Evolutionary conservation across 1,140 invertebrate species (phyloP).

Genomic region (Coptotermes formosanus): DNA sequence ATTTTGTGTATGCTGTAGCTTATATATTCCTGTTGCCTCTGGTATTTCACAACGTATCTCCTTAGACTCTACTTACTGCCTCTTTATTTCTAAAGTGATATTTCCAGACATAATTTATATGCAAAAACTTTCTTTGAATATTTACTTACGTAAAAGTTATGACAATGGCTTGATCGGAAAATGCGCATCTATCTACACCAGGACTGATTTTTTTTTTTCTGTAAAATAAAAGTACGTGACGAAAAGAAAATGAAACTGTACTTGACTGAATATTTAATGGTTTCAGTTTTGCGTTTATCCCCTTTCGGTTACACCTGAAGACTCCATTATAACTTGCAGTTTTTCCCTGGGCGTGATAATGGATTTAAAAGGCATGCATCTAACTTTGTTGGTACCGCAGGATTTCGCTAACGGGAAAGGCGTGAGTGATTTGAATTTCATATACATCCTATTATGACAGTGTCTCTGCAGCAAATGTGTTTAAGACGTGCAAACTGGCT

Average conservation of each 20-base stretch:
- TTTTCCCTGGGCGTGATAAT: neutral
- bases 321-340: neutral
- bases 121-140: conserved; percentile 6
- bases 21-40: neutral
- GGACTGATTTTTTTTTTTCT: neutral
- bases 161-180: neutral
- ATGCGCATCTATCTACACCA: neutral
- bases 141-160: neutral
- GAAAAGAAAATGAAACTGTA: neutral
- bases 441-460: no score
- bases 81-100: conserved; percentile 8
- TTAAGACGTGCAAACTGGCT: no score
- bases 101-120: conserved; percentile 15
- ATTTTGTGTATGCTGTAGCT: neutral
- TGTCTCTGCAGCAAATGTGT: no score
- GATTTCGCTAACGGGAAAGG: neutral
- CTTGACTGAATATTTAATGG: neutral
- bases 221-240: neutral
- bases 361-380: neutral
- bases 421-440: no score
- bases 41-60: neutral
- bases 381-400: neutral
- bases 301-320: neutral
- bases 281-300: neutral
- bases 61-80: neutral